Evolutionary conservation across 2,888 invertebrate species (phyloP), one percentile per base, ranked within the genome.

Genomic region (Leucophenga maculata): DNA sequence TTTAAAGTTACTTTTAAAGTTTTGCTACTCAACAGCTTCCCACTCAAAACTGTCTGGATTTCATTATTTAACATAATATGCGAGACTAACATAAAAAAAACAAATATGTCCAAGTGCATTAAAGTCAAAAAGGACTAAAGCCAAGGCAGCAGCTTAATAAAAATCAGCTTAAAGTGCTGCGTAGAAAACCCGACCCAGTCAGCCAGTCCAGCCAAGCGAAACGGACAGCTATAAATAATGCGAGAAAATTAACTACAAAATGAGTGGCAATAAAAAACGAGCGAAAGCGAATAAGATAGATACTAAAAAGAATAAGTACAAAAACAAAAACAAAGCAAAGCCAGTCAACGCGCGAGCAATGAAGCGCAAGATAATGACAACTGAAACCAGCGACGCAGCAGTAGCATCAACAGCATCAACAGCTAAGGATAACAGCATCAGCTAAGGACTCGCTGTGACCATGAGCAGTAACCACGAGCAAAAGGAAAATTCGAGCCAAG

Each of bases 231-330:
- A 64, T 64, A 64, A 64, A 64, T 64, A 64, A 64, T 64, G 48
- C 22, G 16, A 46, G 48, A 26, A 22, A 64, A 64, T 64, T 64
- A 64, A 64, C 62, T 64, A 64, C 62, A 22, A 48, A 64, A 64
- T 64, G 62, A 48, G 62, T 64, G 26, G 46, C 20, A 64, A 48
- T 48, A 64, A 48, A 48, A 22, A 48, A 64, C 44, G 9, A 31
- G 26, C 14, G 8, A 8, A 46, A 48, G 20, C 44, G 3, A 48
- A 48, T n/a, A n/a, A n/a, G n/a, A n/a, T n/a, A n/a, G n/a, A n/a
- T n/a, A n/a, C n/a, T n/a, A n/a, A n/a, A n/a, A n/a, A n/a, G n/a
- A n/a, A n/a, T n/a, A n/a, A n/a, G n/a, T n/a, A n/a, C n/a, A 22
- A 55, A 8, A 55, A 16, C n/a, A 39, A 16, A 39, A 60, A 9